phyloP scores from a whole-genome alignment of 2,888 invertebrate genomes.

The Meteorus cinctellus region DNA sequence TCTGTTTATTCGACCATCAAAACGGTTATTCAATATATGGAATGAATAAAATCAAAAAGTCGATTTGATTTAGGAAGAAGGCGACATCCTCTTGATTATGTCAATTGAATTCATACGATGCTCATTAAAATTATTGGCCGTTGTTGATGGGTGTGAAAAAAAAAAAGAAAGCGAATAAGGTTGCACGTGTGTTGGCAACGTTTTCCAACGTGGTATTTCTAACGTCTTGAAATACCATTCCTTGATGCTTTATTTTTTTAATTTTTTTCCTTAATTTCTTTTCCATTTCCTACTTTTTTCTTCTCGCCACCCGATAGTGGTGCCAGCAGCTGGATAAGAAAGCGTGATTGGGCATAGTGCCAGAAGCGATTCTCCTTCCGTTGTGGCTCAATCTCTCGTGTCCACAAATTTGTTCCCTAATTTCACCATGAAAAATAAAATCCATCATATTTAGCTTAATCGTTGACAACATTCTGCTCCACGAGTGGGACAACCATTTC shows the following conservation, averaged over 20 bases:
- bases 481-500: too few species aligned
- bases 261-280: not conserved
- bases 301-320: conserved; percentile 33
- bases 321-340: conserved; percentile 37
- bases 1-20: conserved; percentile 16
- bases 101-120: not conserved
- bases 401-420: conserved; percentile 36
- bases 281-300: conserved; percentile 32
- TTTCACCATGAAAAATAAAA: conserved; percentile 25
- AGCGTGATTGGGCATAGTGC: conserved; percentile 52
- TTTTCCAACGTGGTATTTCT: conserved; percentile 46
- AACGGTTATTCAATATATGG: not conserved
- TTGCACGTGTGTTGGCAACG: conserved; percentile 39
- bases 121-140: conserved; percentile 24
- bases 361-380: conserved; percentile 40
- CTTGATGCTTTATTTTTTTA: conserved; percentile 32
- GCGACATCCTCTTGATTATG: not conserved
- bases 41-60: conserved; percentile 2
- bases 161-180: conserved; percentile 24
- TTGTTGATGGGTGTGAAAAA: not conserved
- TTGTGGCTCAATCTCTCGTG: conserved; percentile 11
- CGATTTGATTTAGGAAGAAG: not conserved
- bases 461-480: too few species aligned
- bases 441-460: conserved; percentile 20
- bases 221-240: conserved; percentile 40